Base-by-base conservation (phyloP, 2,797 vertebrate genomes). In the Siniperca obscura region DNA sequence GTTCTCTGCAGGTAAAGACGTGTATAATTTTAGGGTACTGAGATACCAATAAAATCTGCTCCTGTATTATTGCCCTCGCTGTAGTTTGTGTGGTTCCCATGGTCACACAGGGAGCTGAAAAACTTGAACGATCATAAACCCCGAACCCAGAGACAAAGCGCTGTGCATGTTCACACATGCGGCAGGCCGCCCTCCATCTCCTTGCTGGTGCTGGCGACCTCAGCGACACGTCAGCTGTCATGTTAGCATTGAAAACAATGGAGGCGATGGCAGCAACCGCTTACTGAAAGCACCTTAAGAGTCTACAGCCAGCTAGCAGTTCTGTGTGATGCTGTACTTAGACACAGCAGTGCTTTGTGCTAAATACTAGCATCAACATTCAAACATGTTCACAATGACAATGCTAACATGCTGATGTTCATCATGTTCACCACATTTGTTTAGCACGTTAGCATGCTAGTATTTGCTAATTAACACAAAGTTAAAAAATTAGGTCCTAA, bases 91-190 rank as follows among this genome's bases (percentile, higher is more conserved):
- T 30, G 5, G 36, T 42, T 40, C 10, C 36, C 36, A 55, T 42
- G 1, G 13, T 62, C 36, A n/a, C 60, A 27, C 11, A 22, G 55
- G 8, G 7, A 44, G 69, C 27, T 59, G 16, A 30, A 42, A 71
- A 70, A 70, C 40, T 44, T 71, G 38, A 57, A 30, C 21, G 21
- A 69, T 53, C 30, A 52, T n/a, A n/a, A 69, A 34, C 55, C 8
- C 38, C 13, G 16, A 56, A 42, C 52, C 19, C 52, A 56, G 22
- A 21, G 11, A 16, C 60, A 22, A 40, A 21, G 36, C 40, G 60
- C 59, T 8, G 27, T 30, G 27, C 27, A 30, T 38, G 59, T 21
- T 38, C 34, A 61, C 59, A 61, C 12, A 34, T 40, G 69, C 19
- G 7, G 34, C 21, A n/a, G 27, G 48, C 8, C 34, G 13, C n/a